Conservation (phyloP, 2,888 invertebrate genomes). For the Meghimatium bilineatum region DNA sequence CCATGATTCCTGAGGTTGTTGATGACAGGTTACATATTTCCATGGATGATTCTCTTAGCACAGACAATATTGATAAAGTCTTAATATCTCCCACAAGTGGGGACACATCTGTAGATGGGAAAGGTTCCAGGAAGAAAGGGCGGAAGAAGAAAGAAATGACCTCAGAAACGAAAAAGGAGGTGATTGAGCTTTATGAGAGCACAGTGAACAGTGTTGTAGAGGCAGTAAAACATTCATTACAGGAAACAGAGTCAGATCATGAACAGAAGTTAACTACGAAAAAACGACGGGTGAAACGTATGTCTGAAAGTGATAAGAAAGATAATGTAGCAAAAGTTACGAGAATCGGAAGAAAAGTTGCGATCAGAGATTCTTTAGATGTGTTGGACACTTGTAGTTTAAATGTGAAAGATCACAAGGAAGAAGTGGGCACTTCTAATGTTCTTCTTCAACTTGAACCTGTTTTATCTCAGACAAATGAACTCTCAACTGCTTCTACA, state of each 20-base stretch:
- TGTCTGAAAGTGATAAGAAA: conserved; percentile 46
- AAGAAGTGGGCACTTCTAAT: no score
- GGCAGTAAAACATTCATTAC: conserved; percentile 45
- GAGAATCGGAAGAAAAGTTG: conserved; percentile 31
- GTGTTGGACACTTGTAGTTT: neutral
- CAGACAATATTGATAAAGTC: neutral
- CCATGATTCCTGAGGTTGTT: neutral
- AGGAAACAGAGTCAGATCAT: conserved; percentile 31
- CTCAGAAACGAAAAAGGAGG: conserved; percentile 44
- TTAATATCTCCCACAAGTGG: neutral
- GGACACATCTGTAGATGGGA: conserved; percentile 11
- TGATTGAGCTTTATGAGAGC: conserved; percentile 49
- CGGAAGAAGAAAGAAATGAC: conserved; percentile 46
- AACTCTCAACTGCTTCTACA: neutral
- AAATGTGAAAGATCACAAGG: neutral
- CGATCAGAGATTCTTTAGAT: conserved; percentile 27
- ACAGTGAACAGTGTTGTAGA: conserved; percentile 54
- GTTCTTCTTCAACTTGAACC: neutral
- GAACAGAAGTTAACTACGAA: conserved; percentile 24
- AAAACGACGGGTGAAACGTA: conserved; percentile 32
- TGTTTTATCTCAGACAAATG: neutral
- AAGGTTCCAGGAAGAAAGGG: conserved; percentile 47
- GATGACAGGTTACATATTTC: neutral
- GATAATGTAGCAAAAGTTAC: neutral
- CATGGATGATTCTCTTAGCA: neutral